Percentiles rank a stretch among this genome's conserved stretches.
Conservation (phyloP, 2,888 invertebrate genomes). For the Chrysolina americana region DNA sequence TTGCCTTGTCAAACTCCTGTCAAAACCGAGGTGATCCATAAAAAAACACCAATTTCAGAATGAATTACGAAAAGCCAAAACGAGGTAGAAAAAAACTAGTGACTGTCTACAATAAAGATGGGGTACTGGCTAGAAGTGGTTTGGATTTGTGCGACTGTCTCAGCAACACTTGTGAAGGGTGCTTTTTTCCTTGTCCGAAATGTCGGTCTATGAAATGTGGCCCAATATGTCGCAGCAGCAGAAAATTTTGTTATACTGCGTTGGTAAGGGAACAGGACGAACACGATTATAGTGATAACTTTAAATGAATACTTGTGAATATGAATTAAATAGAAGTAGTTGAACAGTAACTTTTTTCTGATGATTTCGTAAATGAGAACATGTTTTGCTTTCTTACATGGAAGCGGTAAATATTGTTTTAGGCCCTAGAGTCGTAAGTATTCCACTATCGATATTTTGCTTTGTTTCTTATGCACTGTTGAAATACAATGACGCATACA, state of each 20-base stretch:
- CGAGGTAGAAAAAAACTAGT: constrained; percentile 34
- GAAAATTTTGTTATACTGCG: constrained; percentile 29
- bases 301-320: not conserved
- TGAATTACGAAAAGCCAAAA: constrained; percentile 13
- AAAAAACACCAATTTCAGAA: constrained; percentile 7
- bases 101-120: constrained; percentile 27
- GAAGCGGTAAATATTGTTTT: too few species aligned
- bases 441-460: too few species aligned
- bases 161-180: constrained; percentile 25
- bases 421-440: too few species aligned
- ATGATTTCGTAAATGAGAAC: not conserved
- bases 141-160: constrained; percentile 37
- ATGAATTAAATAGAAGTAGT: not conserved
- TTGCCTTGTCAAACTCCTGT: not conserved
- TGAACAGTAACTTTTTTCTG: not conserved
- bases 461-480: too few species aligned
- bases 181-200: constrained; percentile 39
- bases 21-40: not conserved
- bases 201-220: constrained; percentile 41
- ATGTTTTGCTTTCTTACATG: not conserved
- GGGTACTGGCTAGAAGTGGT: constrained; percentile 20
- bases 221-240: constrained; percentile 31
- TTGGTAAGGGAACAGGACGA: constrained; percentile 27
- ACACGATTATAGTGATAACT: not conserved
- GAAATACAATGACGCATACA: too few species aligned